A percentile compares a stretch with the other conserved stretches of the same genome.
phyloP scores from a whole-genome alignment of 1,140 invertebrate species.

The Hormaphis cornu region DNA sequence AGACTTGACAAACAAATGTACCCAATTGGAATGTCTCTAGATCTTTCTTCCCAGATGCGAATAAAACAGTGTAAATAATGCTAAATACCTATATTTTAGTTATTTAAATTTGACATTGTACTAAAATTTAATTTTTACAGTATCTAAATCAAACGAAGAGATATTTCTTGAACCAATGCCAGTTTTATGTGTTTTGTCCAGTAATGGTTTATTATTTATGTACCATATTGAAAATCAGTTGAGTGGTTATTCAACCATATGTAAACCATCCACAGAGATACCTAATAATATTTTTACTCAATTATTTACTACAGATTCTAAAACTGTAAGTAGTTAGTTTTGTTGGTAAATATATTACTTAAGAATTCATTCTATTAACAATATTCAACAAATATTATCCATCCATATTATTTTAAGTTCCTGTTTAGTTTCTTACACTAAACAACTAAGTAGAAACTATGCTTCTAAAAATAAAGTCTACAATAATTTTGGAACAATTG shows the following conservation, averaged over 20 bases:
- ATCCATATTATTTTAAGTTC: no score
- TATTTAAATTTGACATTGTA: not conserved
- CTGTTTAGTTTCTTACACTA: no score
- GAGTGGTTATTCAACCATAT: conserved; percentile 47
- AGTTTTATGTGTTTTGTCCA: conserved; percentile 55
- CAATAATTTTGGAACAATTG: no score
- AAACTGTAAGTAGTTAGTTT: not conserved
- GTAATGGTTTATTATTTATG: conserved; percentile 58
- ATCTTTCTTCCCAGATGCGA: conserved; percentile 47
- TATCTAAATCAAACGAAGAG: conserved; percentile 43
- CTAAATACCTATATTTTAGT: not conserved
- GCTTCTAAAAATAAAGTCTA: no score
- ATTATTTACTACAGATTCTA: not conserved
- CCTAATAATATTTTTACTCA: conserved; percentile 36
- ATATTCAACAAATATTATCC: no score
- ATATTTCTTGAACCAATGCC: conserved; percentile 53
- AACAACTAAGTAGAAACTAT: no score
- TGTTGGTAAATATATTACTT: no score
- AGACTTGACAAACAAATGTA: conserved; percentile 56
- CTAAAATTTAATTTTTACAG: not conserved
- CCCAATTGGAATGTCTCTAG: conserved; percentile 58
- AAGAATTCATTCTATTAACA: no score
- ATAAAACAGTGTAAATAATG: conserved; percentile 43
- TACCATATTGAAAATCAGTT: conserved; percentile 60
- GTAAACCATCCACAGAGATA: conserved; percentile 49